Conservation (phyloP, 92 coral and sea anemone genomes). For the Umimayanthus chanpuru region DNA sequence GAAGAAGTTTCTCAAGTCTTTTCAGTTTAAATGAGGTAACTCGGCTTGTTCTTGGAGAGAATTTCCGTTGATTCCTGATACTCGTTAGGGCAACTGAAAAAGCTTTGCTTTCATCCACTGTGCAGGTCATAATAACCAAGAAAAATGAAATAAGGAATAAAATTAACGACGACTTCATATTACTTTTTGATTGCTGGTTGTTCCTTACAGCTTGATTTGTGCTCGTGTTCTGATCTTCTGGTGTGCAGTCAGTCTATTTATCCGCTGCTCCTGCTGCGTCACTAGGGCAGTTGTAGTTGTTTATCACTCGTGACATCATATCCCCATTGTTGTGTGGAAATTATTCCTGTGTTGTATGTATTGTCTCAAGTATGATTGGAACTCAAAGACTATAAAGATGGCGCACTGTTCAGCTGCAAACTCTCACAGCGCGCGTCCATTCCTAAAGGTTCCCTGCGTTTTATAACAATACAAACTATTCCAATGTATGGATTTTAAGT, state of each 20-base stretch:
- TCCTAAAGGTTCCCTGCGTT: background rate
- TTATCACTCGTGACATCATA: slow-evolving; percentile 10
- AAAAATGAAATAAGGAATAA: background rate
- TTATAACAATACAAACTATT: background rate
- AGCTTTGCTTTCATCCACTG: slow-evolving; percentile 11
- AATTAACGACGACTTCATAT: slow-evolving; percentile 7
- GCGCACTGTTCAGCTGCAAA: background rate
- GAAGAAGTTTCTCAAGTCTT: slow-evolving; percentile 3
- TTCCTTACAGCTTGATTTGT: background rate
- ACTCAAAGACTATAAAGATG: slow-evolving; percentile 1
- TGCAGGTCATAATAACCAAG: slow-evolving; percentile 3
- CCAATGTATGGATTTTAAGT: background rate
- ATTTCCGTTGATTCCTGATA: background rate
- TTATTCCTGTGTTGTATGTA: slow-evolving; percentile 14
- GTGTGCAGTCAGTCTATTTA: background rate
- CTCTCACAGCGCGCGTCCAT: background rate
- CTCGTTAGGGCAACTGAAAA: background rate
- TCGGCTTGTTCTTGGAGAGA: slow-evolving; percentile 4
- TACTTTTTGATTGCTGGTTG: background rate
- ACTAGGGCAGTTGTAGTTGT: background rate
- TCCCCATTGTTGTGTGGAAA: slow-evolving; percentile 3
- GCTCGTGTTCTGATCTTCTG: slow-evolving; percentile 25
- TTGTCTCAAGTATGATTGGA: slow-evolving; percentile 22
- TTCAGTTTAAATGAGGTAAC: background rate
- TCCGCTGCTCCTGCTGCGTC: slow-evolving; percentile 9